Evolutionary conservation across 23 tunicate species (phyloP).

Genomic region (Diplosoma virens): DNA sequence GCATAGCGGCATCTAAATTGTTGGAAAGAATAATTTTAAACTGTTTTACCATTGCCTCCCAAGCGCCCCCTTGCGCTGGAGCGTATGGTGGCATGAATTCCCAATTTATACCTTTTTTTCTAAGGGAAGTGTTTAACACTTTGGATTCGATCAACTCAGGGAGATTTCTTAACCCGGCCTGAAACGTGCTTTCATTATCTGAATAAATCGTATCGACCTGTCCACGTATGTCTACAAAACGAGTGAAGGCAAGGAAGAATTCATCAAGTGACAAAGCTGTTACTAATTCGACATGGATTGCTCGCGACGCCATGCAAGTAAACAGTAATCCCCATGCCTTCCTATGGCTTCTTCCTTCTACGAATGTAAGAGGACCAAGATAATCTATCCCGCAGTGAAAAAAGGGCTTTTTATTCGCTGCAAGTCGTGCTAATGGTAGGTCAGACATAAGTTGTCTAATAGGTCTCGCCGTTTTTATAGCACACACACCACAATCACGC

Average conservation of each 20-base stretch:
- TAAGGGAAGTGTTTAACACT: no score
- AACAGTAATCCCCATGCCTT: constrained; percentile 19
- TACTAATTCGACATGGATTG: constrained; percentile 1
- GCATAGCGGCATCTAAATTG: no score
- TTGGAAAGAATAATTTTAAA: no score
- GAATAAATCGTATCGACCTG: neutral
- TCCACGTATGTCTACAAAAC: constrained; percentile 17
- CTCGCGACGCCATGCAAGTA: neutral
- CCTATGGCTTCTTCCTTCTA: neutral
- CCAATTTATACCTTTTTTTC: no score
- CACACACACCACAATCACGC: neutral
- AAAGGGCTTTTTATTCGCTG: constrained; percentile 14
- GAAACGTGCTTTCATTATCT: constrained; percentile 5
- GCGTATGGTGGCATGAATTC: no score
- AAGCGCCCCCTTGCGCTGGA: no score
- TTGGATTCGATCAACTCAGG: no score
- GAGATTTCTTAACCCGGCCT: no score
- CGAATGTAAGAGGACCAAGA: constrained; percentile 2
- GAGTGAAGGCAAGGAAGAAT: neutral
- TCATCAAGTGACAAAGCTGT: neutral
- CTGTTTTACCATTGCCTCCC: no score
- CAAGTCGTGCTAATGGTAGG: neutral
- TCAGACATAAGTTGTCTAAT: constrained; percentile 11
- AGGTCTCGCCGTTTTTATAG: constrained; percentile 1
- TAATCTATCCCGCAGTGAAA: neutral